Evolutionary conservation across 2,113 vertebrate genomes (phyloP).

Genomic region (Scopus umbretta): DNA sequence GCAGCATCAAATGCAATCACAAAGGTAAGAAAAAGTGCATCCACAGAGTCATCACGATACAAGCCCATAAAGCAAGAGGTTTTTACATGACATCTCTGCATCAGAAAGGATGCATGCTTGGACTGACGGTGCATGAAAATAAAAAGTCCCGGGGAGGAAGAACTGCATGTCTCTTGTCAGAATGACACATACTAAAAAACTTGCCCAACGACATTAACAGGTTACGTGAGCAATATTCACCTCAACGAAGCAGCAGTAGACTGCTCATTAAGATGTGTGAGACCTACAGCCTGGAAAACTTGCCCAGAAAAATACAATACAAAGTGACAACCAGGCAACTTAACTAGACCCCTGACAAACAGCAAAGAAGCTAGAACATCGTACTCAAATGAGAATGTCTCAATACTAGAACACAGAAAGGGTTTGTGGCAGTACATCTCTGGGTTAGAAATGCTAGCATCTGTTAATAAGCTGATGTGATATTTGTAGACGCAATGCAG

Average conservation of each 20-base stretch:
- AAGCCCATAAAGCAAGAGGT: not conserved
- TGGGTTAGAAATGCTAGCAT: not conserved
- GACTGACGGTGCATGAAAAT: not conserved
- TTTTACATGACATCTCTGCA: not conserved
- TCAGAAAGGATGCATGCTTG: not conserved
- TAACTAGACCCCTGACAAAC: not conserved
- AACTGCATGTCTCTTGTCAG: not conserved
- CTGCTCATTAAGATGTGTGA: not conserved
- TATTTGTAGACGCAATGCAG: not conserved
- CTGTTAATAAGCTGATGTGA: not conserved
- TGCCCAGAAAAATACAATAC: not conserved
- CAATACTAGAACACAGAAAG: not conserved
- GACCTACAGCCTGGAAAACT: not conserved
- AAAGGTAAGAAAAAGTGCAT: not conserved
- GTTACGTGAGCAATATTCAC: not conserved
- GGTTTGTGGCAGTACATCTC: accelerated
- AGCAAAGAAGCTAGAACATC: not conserved
- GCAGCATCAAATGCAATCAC: not conserved
- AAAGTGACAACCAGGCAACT: not conserved
- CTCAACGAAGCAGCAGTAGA: not conserved
- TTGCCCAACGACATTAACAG: not conserved
- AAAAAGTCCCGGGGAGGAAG: not conserved
- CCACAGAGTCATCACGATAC: not conserved
- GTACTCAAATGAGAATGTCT: not conserved
- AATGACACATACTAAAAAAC: not conserved